Conservation (phyloP, 2,113 vertebrate species). For the Gadus chalcogrammus region DNA sequence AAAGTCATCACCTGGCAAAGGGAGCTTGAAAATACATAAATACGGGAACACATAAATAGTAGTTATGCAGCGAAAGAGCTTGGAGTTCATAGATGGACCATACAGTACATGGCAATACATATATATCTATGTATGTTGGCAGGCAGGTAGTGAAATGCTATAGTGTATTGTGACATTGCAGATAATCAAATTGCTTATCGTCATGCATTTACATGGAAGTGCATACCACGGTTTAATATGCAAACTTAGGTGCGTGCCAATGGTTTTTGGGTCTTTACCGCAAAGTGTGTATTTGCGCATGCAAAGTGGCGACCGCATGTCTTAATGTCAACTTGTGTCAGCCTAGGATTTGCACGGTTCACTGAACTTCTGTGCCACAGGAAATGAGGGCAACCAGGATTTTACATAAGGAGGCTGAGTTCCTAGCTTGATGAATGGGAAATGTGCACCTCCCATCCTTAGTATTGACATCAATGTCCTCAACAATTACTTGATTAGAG, state of each 20-base stretch:
- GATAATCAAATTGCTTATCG: background rate
- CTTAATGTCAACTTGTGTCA: conserved; percentile 34
- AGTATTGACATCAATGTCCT: too few species aligned
- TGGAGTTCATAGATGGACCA: too few species aligned
- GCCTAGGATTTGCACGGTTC: conserved; percentile 40
- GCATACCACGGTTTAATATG: too few species aligned
- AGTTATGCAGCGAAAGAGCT: too few species aligned
- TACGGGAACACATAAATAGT: too few species aligned
- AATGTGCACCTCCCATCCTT: background rate
- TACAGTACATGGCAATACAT: too few species aligned
- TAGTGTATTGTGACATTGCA: too few species aligned
- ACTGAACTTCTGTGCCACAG: conserved; percentile 42
- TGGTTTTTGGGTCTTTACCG: background rate
- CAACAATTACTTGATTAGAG: too few species aligned
- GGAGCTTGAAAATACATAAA: too few species aligned
- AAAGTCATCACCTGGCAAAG: too few species aligned
- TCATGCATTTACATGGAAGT: conserved; percentile 14
- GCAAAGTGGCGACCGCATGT: conserved; percentile 19
- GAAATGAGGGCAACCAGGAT: conserved; percentile 13
- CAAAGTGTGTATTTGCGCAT: conserved; percentile 10
- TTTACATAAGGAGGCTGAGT: conserved; percentile 16
- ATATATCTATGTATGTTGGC: too few species aligned
- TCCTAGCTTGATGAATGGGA: conserved; percentile 20
- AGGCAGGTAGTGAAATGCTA: too few species aligned
- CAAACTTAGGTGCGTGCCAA: conserved; percentile 6